These are phyloP conservation scores for Philaethria dido DNA, from an alignment of 2,888 invertebrate genomes.

Conservation along the genomic window DNA sequence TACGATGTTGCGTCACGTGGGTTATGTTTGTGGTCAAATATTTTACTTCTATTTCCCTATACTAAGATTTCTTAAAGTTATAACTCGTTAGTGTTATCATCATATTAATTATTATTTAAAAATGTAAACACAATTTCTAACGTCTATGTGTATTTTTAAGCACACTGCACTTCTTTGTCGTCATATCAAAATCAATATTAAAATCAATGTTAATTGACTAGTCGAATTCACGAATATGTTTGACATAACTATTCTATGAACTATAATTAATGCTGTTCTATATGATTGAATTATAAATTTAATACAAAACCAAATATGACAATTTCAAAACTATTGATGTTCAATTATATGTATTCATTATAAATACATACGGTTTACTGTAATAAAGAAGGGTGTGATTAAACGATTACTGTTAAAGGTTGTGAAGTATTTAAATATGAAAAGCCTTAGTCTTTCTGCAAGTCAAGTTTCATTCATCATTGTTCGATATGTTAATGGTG, in stretches of 20 bases:
- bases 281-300: neutral
- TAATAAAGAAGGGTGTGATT: neutral
- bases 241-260: neutral
- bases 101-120: slow-evolving; percentile 19
- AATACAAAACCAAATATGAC: neutral
- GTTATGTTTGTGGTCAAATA: slow-evolving; percentile 44
- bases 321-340: neutral
- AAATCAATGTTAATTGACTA: slow-evolving; percentile 19
- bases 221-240: slow-evolving; percentile 15
- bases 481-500: neutral
- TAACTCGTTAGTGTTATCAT: slow-evolving; percentile 30
- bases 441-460: neutral
- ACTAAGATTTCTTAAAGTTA: slow-evolving; percentile 33
- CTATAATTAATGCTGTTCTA: slow-evolving; percentile 13
- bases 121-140: slow-evolving; percentile 24
- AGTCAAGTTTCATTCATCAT: neutral
- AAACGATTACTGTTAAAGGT: slow-evolving; percentile 21
- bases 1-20: slow-evolving; percentile 35
- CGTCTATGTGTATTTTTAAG: slow-evolving; percentile 16
- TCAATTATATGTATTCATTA: neutral
- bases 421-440: slow-evolving; percentile 27
- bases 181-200: slow-evolving; percentile 1
- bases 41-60: slow-evolving; percentile 35
- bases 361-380: neutral
- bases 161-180: slow-evolving; percentile 32